Conservation (phyloP, 2,888 invertebrate genomes). For the Cataglyphis livida region DNA sequence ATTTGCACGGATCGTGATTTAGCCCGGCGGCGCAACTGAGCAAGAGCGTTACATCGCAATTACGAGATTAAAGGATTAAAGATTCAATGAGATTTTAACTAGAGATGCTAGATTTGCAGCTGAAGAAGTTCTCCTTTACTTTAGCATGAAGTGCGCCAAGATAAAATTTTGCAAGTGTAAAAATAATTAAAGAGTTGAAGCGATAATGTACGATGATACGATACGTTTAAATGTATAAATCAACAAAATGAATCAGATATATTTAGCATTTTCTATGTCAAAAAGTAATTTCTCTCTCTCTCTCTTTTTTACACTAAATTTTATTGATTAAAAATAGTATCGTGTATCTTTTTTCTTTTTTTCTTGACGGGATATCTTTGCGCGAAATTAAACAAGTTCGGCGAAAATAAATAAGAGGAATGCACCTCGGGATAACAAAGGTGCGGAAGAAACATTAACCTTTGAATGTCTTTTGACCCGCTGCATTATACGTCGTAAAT, state of each 20-base stretch:
- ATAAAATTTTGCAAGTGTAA: background rate
- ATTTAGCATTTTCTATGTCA: background rate
- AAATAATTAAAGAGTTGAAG: background rate
- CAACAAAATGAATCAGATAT: background rate
- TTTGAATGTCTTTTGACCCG: constrained; percentile 64
- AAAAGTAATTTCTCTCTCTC: background rate
- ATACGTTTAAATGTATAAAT: background rate
- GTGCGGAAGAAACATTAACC: constrained; percentile 72
- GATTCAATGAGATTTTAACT: constrained; percentile 45
- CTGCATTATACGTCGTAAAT: constrained; percentile 80
- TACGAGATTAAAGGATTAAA: constrained; percentile 41
- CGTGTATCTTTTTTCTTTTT: background rate
- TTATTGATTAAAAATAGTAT: background rate
- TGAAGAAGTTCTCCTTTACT: background rate
- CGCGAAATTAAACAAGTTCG: constrained; percentile 45
- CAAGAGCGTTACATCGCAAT: constrained; percentile 25
- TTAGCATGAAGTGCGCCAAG: background rate
- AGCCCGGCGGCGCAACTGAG: background rate
- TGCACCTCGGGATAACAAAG: constrained; percentile 49
- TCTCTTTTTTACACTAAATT: too few relatives aligned
- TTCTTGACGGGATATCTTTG: background rate
- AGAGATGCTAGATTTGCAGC: background rate
- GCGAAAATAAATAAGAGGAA: constrained; percentile 41
- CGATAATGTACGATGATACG: background rate
- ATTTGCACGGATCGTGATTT: constrained; percentile 23